phyloP scores from a whole-genome alignment of 2,888 invertebrate genomes.

The Drosophila quasianomalipes region DNA sequence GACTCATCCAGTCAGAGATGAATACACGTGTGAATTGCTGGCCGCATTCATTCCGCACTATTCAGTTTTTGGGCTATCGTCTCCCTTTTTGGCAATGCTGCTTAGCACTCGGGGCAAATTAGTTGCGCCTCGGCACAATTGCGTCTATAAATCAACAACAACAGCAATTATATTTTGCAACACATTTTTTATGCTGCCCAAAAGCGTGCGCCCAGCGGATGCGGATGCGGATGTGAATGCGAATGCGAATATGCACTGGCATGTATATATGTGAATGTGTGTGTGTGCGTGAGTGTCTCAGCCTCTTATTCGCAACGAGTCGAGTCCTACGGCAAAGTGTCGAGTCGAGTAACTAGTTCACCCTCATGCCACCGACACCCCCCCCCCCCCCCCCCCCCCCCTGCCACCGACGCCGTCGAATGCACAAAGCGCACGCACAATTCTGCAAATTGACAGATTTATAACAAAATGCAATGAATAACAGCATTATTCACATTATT shows the following conservation, averaged over 20 bases:
- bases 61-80: background rate
- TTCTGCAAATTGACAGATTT: conserved; percentile 83
- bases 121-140: conserved; percentile 70
- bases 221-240: conserved; percentile 25
- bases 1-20: background rate
- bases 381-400: too few species aligned
- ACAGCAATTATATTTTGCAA: conserved; percentile 45
- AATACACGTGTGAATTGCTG: background rate
- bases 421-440: conserved; percentile 67
- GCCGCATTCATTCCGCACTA: background rate
- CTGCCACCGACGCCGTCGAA: conserved; percentile 41
- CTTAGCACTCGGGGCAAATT: conserved; percentile 75
- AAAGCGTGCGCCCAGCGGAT: conserved; percentile 53
- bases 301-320: background rate
- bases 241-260: conserved; percentile 17
- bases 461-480: conserved; percentile 78
- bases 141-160: conserved; percentile 69
- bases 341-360: conserved; percentile 28
- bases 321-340: conserved; percentile 14
- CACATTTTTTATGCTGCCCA: conserved; percentile 70
- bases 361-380: conserved; percentile 16
- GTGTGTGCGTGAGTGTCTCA: background rate
- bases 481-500: conserved; percentile 71
- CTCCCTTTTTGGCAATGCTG: conserved; percentile 53
- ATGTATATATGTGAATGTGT: background rate